A percentile compares a stretch with the other conserved stretches of the same genome.
Evolutionary conservation across 2,888 invertebrate species (phyloP).

Genomic region (Pseudococcus longispinus): DNA sequence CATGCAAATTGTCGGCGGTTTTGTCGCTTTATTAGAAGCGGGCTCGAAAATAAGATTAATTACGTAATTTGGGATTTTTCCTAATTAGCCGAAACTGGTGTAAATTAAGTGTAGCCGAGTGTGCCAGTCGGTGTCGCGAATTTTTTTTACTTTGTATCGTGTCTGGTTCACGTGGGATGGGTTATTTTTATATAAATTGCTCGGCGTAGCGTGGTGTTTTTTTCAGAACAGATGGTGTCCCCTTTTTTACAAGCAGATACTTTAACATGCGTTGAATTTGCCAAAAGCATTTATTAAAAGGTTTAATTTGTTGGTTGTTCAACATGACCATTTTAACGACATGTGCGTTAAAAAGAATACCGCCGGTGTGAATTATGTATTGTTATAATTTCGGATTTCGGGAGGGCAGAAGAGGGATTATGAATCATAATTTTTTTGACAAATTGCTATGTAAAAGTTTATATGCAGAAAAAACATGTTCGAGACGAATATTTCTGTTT

Average conservation of each 20-base stretch:
- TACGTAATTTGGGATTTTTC: neutral
- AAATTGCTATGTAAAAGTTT: neutral
- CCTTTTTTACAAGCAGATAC: neutral
- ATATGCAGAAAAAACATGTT: too few relatives aligned
- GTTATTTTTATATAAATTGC: neutral
- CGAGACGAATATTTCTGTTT: too few relatives aligned
- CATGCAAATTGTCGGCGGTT: too few relatives aligned
- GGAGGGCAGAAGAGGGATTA: neutral
- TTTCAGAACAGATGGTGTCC: neutral
- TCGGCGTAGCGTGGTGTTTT: neutral
- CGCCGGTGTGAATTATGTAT: neutral
- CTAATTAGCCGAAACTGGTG: neutral
- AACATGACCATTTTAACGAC: neutral
- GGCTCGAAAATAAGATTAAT: neutral
- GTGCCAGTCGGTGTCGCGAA: neutral
- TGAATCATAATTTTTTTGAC: neutral
- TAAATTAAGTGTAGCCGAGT: neutral
- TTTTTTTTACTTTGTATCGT: neutral
- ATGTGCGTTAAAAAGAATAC: neutral
- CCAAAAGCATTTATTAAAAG: neutral
- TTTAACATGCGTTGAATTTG: constrained; percentile 10
- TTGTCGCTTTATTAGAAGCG: neutral
- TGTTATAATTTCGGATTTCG: neutral
- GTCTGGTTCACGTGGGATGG: neutral
- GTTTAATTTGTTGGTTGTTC: neutral